Evolutionary conservation across 2,888 invertebrate species (phyloP), one percentile per base, ranked within the genome.

Genomic region (Neoascia interrupta): DNA sequence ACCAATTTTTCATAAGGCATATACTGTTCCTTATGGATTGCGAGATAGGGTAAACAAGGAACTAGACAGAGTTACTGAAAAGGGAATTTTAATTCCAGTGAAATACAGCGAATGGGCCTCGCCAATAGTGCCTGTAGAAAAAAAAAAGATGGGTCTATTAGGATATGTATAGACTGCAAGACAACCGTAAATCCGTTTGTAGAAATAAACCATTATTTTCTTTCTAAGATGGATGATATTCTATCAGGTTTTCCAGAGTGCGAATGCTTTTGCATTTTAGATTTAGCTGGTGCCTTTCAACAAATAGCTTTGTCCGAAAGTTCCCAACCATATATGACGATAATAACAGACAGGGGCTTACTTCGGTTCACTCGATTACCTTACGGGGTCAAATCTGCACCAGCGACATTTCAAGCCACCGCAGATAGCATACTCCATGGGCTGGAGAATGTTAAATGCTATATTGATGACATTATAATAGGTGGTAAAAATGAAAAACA

Each of bases 161-260:
- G 80, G 31, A 23, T 66, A 16, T 79, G 72, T 34, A 37, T 70
- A 11, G 68, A 73, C 28, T 73, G 41, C 26, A 68, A 68, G 23
- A 15, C 4, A n/a, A 58, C 43, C 21, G 28, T 58, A 1, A 43
- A 58, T 26, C 45, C 15, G 5, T 34, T 10, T 31, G 13, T 70
- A 0, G 16, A 49, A 28, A 53, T 28, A 0, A 51, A 70, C 3
- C 53, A 70, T 36, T 81, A 74, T 31, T 64, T 66, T 4, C 19
- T 68, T 16, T 75, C 75, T 8, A 45, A 26, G 16, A 47, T 60
- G 6, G 70, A 75, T 39, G 75, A 81, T 2, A 53, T 66, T 31
- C 43, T 68, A 8, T 28, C 70, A n/a, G 64, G 43, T 34, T 31
- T 76, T 10, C 5, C 45, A 3, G 10, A 26, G 15, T 39, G 15